phyloP scores from a whole-genome alignment of 2,888 invertebrate species.

The Lasioglossum marginatum region DNA sequence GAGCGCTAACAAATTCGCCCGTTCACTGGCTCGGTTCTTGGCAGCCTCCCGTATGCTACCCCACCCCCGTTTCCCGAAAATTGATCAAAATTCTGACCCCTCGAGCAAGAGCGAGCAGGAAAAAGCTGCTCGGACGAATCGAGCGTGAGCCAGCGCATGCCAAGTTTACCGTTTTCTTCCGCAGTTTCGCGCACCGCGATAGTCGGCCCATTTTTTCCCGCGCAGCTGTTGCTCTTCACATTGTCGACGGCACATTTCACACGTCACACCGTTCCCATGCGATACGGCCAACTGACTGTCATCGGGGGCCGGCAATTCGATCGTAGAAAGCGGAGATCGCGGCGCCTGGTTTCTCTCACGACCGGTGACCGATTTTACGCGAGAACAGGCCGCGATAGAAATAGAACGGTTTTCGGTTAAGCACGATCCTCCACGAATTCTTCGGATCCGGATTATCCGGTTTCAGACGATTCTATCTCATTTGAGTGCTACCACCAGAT shows the following conservation, averaged over 20 bases:
- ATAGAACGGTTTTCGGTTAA: not conserved
- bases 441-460: not conserved
- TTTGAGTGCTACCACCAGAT: not conserved
- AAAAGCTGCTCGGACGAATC: not conserved
- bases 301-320: not conserved
- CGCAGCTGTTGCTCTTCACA: slow-evolving; percentile 43
- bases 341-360: not conserved
- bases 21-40: not conserved
- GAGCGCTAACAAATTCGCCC: not conserved
- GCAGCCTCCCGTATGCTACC: not conserved
- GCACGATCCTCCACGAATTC: not conserved
- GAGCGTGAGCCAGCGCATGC: not conserved
- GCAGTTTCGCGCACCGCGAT: not conserved
- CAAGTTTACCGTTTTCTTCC: slow-evolving; percentile 2
- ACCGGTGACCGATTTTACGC: slow-evolving; percentile 3
- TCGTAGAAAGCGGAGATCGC: not conserved
- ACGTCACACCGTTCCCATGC: not conserved
- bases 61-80: not conserved
- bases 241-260: not conserved
- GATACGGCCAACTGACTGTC: slow-evolving; percentile 2
- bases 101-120: not conserved
- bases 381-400: not conserved
- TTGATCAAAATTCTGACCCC: not conserved
- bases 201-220: not conserved
- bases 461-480: not conserved